Base-by-base conservation (phyloP, 1,140 invertebrate genomes). In the Drosophila yakuba region DNA sequence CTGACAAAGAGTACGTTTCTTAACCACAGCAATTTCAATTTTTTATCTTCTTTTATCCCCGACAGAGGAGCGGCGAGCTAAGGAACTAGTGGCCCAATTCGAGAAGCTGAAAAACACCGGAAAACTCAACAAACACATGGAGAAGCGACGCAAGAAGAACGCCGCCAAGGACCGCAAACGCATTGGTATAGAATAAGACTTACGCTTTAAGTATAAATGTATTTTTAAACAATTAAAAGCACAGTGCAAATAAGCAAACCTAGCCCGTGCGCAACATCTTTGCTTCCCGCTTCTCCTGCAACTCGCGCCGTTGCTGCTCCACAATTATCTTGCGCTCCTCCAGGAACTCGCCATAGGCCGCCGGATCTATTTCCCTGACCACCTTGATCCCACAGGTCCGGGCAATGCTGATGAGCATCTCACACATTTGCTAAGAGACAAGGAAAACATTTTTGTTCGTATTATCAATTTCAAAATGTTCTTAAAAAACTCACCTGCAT, bases 231-330 rank as follows among this genome's bases (percentile, higher is more conserved):
- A 73, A 77, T 75, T 59, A 75, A 83, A 88, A 69, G 68, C 51
- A 59, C n/a, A 15, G 38, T 17, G 38, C 38, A 48, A 4, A 69
- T 12, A 4, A 43, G 15, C 23, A n/a, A 50, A 52, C 50, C 81
- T 94, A 95, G 63, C 83, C 94, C 60, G 96, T 97, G 93, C 98
- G 94, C 61, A 99, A 95, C 95, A 99, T 95, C 94, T 99, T 99
- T 1, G 97, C 96, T 94, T 98, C 97, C 93, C 96, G 96, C 82
- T 95, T 95, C 92, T 98, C 97, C 93, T 97, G 95, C 51, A 98
- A 93, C 88, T 96, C 94, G 91, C 95, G 94, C 76, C 96, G 94
- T 93, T 98, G 96, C 90, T 96, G 92, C 78, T 95, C 95, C 3
- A 98, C 93, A 71, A 96, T 93, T 51, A 90, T 63, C 91, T 95